Evolutionary conservation across 1,140 invertebrate species (phyloP).

Genomic region (Eriosoma lanigerum): DNA sequence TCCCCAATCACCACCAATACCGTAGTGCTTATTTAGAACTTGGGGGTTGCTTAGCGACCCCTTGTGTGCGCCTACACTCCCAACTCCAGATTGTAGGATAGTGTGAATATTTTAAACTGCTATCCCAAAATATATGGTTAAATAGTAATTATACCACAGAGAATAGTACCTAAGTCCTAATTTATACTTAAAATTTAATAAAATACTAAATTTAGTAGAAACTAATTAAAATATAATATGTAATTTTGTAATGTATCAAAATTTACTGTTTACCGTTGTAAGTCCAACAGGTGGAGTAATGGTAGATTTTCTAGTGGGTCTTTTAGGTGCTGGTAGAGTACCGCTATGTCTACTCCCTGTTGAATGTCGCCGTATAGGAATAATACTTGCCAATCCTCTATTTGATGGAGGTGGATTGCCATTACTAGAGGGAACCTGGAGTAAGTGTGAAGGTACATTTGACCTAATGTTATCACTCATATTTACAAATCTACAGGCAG

Average conservation of each 20-base stretch:
- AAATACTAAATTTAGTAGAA: not conserved
- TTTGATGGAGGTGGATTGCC: conserved; percentile 12
- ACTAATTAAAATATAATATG: not conserved
- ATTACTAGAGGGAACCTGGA: conserved; percentile 23
- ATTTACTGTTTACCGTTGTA: conserved; percentile 37
- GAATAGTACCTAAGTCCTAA: too few species aligned
- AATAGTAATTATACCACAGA: too few species aligned
- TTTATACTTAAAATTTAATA: not conserved
- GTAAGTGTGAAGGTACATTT: conserved; percentile 13
- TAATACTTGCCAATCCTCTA: conserved; percentile 34
- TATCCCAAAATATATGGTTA: too few species aligned
- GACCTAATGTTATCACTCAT: conserved; percentile 29
- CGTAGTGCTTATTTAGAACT: too few species aligned
- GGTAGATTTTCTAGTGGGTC: conserved; percentile 44
- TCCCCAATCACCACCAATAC: too few species aligned
- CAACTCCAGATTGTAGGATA: too few species aligned
- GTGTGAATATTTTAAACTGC: too few species aligned
- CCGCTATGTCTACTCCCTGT: conserved; percentile 33
- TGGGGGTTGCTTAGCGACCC: too few species aligned
- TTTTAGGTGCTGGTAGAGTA: conserved; percentile 14
- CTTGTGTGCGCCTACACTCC: too few species aligned
- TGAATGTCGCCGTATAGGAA: conserved; percentile 40
- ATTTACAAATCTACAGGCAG: not conserved
- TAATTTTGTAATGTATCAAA: not conserved
- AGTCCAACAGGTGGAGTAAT: conserved; percentile 37